Base-by-base conservation (phyloP, 2,797 vertebrate species). In the Catharus ustulatus region DNA sequence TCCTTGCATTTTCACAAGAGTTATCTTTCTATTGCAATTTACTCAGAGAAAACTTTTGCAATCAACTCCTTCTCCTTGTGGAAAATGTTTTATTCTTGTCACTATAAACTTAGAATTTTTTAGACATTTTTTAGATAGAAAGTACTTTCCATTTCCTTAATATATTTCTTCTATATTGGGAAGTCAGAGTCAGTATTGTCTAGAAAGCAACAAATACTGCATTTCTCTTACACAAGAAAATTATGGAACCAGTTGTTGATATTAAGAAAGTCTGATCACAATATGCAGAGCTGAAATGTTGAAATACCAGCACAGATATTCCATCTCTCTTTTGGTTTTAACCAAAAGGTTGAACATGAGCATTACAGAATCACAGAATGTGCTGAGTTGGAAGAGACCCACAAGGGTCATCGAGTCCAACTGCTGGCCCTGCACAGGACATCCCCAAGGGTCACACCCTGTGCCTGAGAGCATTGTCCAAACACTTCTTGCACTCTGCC, bases 401-500 rank as follows among this genome's bases (percentile, higher is more conserved):
- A 42, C 15, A 18, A 18, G 21, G 11, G 27, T 14, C 24, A 77
- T 14, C 0, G 0, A 48, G 21, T 48, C 12, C 57, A 86, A 0
- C 34, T 63, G 26, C 5, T 55, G 57, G 34, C 34, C 30, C 26
- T 5, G 57, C 49, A 48, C 34, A 63, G 57, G 0, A 54, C 30
- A 49, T 16, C 20, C 20, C 20, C 34, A 42, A 1, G 40, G 46
- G 55, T 21, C 24, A 54, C 55, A 12, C 7, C 5, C 3, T 15
- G 73, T 62, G 49, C 2, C 57, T 46, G 34, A 63, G 8, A 55
- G 49, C 42, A 11, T 2, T 62, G 74, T 36, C 42, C 64, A 48
- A 55, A 22, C 0, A 1, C 30, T 21, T 20, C 19, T 9, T 22
- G 2, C 34, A 0, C 34, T 55, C 48, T 48, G 42, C 0, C 43